Evolutionary conservation across 1,140 invertebrate species (phyloP), one percentile per base, ranked within the genome.

Genomic region (Danaus melanippus): DNA sequence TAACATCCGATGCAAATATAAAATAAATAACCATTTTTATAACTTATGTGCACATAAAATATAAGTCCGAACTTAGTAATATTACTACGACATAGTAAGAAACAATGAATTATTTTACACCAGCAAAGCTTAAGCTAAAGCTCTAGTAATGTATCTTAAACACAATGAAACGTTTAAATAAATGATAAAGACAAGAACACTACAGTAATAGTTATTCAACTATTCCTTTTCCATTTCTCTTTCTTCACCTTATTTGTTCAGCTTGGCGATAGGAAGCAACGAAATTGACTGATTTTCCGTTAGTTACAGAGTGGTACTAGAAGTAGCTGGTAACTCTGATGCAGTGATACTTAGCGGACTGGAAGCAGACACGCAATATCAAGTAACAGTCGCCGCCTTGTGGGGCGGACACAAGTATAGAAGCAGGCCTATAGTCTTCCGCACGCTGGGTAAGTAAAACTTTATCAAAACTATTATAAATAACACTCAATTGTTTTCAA

Each of bases 261-360:
- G 62, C 76, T 69, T 79, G 64, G 46, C 53, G 61, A 63, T 72
- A 71, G 68, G 81, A 68, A 70, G 75, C 79, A 60, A 75, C 71
- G 74, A 81, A 81, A 79, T 79, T 84, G 83, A 86, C 79, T 84
- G 76, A 86, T 82, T 55, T 69, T 67, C 66, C 84, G 88, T 92
- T 92, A 95, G 94, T 95, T 95, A 94, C 93, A 95, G 93, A 91
- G 93, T 95, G 89, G 93, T 95, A 84, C 90, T 93, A 88, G 91
- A 94, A 76, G 93, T 95, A 75, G 94, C 94, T 59, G 93, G 93
- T 55, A 95, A 94, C 86, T 94, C 92, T 44, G 93, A 94, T 76
- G 93, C 93, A 50, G 93, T 95, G 62, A 94, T 93, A 44, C 84
- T 95, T 65, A 93, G 90, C 69, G 91, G 92, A 40, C 86, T 96